Conservation (phyloP, 2,113 vertebrate species). For the Uria lomvia region DNA sequence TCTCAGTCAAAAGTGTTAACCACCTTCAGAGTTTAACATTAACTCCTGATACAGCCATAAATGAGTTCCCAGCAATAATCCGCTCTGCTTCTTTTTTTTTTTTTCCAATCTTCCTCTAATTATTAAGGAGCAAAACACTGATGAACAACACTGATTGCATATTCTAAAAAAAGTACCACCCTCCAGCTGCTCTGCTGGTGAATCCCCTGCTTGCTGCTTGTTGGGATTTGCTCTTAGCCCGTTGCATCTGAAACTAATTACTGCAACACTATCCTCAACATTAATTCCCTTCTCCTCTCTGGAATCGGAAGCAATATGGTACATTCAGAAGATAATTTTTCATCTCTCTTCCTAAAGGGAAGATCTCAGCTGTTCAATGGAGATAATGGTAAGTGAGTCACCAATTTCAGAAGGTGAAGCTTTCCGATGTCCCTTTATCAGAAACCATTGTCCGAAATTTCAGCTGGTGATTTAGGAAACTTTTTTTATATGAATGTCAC, state of each 20-base stretch:
- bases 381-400: slow-evolving; percentile 45
- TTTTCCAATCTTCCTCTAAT: slow-evolving; percentile 1
- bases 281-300: slow-evolving; percentile 51
- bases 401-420: slow-evolving; percentile 54
- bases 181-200: slow-evolving; percentile 55
- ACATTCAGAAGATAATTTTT: slow-evolving; percentile 45
- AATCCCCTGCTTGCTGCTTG: slow-evolving; percentile 44
- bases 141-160: slow-evolving; percentile 37
- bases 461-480: slow-evolving; percentile 61
- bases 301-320: slow-evolving; percentile 45
- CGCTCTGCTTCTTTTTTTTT: not conserved
- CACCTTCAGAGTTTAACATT: not conserved
- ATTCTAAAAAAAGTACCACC: not conserved
- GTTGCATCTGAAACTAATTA: slow-evolving; percentile 32
- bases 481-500: slow-evolving; percentile 55
- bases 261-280: slow-evolving; percentile 1
- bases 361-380: not conserved
- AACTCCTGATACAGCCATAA: slow-evolving; percentile 1
- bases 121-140: slow-evolving; percentile 44
- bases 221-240: slow-evolving; percentile 46
- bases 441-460: slow-evolving; percentile 57
- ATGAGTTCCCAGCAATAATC: not conserved
- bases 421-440: slow-evolving; percentile 34
- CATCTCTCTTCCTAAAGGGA: slow-evolving; percentile 26
- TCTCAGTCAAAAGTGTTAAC: not conserved